A percentile compares a stretch with the other conserved stretches of the same genome.
phyloP scores from a whole-genome alignment of 2,113 vertebrate genomes.

The Phocoena sinus region DNA sequence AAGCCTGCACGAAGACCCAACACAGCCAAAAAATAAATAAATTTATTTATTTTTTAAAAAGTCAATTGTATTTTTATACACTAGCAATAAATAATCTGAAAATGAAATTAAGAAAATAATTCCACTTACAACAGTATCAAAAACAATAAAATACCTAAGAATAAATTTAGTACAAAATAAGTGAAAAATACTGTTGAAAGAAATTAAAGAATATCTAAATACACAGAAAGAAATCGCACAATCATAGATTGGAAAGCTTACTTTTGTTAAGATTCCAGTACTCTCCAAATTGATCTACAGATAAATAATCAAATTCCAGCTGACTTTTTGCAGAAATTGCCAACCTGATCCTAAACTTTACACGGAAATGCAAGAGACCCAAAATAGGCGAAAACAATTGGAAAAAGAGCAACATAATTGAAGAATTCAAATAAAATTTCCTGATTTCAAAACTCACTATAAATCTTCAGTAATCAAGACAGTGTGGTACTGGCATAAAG shows the following conservation, averaged over 20 bases:
- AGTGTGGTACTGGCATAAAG: neutral
- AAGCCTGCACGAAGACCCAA: too few relatives aligned
- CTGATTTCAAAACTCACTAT: conserved; percentile 15
- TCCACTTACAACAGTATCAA: neutral
- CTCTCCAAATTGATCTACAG: neutral
- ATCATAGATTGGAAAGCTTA: neutral
- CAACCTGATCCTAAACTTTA: neutral
- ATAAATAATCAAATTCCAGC: neutral
- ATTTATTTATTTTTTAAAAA: neutral
- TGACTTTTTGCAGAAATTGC: neutral
- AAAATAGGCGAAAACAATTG: neutral
- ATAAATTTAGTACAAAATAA: conserved; percentile 7
- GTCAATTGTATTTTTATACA: neutral
- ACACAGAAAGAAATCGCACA: neutral
- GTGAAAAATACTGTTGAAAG: neutral
- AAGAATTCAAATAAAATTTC: neutral
- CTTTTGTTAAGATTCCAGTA: neutral
- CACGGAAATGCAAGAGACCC: neutral
- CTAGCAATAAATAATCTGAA: neutral
- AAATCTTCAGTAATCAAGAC: neutral
- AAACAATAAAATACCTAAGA: neutral
- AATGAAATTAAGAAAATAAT: neutral
- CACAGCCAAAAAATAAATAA: too few relatives aligned
- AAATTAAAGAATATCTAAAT: neutral
- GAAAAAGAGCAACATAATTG: neutral